These are phyloP conservation scores for Caenorhabditis imperialis DNA, from an alignment of 2,888 invertebrate genomes.

Conservation along the genomic window DNA sequence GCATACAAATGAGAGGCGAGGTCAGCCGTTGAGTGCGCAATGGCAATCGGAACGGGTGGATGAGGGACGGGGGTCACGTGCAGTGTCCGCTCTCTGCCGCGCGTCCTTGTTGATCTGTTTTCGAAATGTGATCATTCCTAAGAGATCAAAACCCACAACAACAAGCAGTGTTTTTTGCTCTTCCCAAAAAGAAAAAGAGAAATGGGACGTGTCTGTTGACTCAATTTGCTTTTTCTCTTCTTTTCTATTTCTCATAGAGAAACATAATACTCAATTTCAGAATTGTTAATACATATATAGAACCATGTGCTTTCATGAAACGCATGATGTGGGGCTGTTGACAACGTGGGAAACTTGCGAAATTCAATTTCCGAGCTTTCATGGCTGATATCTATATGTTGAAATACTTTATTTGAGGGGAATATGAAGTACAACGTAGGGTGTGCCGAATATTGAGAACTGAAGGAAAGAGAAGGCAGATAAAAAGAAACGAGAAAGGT, in stretches of 20 bases:
- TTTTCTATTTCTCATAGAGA: too few relatives aligned
- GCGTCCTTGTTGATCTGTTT: conserved; percentile 9
- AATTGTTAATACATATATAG: too few relatives aligned
- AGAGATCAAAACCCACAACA: conserved; percentile 32
- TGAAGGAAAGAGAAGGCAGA: background rate
- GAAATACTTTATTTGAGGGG: too few relatives aligned
- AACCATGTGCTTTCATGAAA: too few relatives aligned
- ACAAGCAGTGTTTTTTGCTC: conserved; percentile 1
- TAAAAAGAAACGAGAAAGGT: conserved; percentile 1
- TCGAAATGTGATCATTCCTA: conserved; percentile 41
- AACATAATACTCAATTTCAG: too few relatives aligned
- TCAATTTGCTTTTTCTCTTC: too few relatives aligned
- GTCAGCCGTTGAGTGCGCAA: background rate
- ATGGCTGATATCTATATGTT: too few relatives aligned
- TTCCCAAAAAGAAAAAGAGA: background rate
- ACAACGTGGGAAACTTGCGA: too few relatives aligned
- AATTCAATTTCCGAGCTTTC: too few relatives aligned
- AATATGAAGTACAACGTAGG: background rate
- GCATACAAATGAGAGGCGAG: conserved; percentile 23
- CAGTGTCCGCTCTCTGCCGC: conserved; percentile 3
- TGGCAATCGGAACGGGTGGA: conserved; percentile 10
- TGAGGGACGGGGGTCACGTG: too few relatives aligned
- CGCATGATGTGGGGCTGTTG: too few relatives aligned
- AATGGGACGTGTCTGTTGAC: too few relatives aligned
- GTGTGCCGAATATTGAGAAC: background rate